Conservation (phyloP, 2,797 vertebrate genomes). For the Hippopotamyrus pictus region DNA sequence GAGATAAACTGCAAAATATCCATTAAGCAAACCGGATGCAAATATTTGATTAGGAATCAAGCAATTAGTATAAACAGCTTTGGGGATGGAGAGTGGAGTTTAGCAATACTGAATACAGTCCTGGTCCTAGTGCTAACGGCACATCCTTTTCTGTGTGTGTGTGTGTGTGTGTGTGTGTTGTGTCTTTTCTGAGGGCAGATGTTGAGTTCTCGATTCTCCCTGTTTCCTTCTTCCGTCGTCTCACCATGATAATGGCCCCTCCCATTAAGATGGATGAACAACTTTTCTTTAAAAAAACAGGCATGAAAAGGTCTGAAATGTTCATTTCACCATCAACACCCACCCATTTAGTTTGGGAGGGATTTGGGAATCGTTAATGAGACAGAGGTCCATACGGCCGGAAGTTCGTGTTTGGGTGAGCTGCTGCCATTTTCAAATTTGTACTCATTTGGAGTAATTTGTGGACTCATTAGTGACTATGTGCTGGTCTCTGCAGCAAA, state of each 20-base stretch:
- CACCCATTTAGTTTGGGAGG: background rate
- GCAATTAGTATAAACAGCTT: conserved; percentile 26
- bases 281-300: background rate
- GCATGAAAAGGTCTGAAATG: background rate
- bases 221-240: background rate
- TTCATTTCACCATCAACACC: background rate
- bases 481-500: background rate
- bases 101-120: background rate
- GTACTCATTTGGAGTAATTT: background rate
- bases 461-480: background rate
- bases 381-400: background rate
- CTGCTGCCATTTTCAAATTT: background rate
- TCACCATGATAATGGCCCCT: background rate
- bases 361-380: background rate
- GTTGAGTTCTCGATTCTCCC: background rate
- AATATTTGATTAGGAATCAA: conserved; percentile 33
- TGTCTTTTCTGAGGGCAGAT: background rate
- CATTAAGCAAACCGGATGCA: conserved; percentile 33
- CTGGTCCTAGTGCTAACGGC: background rate
- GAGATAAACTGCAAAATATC: conserved; percentile 29
- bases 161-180: background rate
- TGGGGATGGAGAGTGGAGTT: background rate
- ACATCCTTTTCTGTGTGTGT: background rate
- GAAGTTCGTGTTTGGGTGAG: background rate
- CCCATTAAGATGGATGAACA: background rate